Base-by-base conservation (phyloP, 2,888 invertebrate species). In the Laspeyria flexula region DNA sequence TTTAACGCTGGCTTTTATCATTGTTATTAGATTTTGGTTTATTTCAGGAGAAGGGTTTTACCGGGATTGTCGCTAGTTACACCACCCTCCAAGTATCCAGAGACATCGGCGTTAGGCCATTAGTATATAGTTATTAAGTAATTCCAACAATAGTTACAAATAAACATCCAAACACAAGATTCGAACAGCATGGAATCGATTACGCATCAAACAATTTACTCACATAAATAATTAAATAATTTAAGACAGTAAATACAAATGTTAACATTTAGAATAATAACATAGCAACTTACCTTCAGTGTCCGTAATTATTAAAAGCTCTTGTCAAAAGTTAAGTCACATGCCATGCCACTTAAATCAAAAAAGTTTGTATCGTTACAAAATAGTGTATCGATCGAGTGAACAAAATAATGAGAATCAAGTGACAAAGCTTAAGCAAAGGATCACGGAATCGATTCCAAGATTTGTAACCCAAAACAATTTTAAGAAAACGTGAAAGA, bases 41-140 rank as follows among this genome's bases (percentile, higher is more conserved):
- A 62, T 57, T 50, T 49, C 4, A 60, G 46, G 31, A 68, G 59
- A 72, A 71, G 63, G 71, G 65, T 57, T 74, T 64, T 56, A 56
- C 53, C 18, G 39, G 47, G 48, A 47, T 55, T 54, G 57, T 60
- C 52, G 63, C 64, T 51, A 50, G 21, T 55, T 63, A 73, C 67
- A 80, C 83, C 90, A 86, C 87, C 89, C 92, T 92, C 92, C 92
- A 92, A 91, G 92, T 92, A 91, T 89, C 88, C 72, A 75, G 71
- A 71, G 57, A 68, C 64, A 68, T 66, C 52, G 57, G 48, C 47
- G 55, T 43, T 44, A 56, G 10, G 50, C 54, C 49, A 52, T 62
- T 45, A 50, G 43, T 52, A 43, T 55, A 46, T 46, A 49, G 45
- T 40, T 41, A 34, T 47, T 38, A 25, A 25, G 9, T 25, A 57